These are phyloP conservation scores for Papilio machaon DNA, from an alignment of 1,140 invertebrate genomes.

Conservation along the genomic window DNA sequence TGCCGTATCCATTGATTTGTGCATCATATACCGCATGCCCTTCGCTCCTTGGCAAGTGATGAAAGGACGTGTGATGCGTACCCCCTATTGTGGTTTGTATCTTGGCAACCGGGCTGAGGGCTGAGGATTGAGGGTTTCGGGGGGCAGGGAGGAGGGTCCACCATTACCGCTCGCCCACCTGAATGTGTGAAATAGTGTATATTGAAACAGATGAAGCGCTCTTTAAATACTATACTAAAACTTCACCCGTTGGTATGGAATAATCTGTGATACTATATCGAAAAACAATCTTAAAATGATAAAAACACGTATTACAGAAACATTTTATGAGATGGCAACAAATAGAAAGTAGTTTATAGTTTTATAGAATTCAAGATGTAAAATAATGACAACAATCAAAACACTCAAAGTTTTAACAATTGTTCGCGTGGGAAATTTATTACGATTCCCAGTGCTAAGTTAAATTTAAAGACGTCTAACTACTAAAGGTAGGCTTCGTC, in stretches of 20 bases:
- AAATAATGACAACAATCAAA: neutral
- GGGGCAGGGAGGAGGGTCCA: slow-evolving; percentile 39
- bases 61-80: slow-evolving; percentile 75
- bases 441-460: neutral
- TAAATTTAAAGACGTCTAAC: neutral
- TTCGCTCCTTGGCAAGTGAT: slow-evolving; percentile 72
- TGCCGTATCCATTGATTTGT: slow-evolving; percentile 51
- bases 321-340: too few species aligned
- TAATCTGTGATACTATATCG: neutral
- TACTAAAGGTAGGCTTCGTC: neutral
- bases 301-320: neutral
- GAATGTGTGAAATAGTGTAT: slow-evolving; percentile 52
- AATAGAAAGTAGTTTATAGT: too few species aligned
- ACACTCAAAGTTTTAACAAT: neutral
- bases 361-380: neutral
- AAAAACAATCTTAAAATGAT: neutral
- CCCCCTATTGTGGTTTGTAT: slow-evolving; percentile 70
- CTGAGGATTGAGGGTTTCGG: slow-evolving; percentile 41
- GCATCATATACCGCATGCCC: slow-evolving; percentile 49
- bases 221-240: neutral
- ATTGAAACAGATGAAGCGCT: slow-evolving; percentile 41
- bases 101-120: slow-evolving; percentile 50
- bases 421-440: neutral
- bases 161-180: slow-evolving; percentile 55
- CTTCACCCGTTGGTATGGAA: neutral